Percentiles rank a stretch among this genome's conserved stretches.
phyloP scores from a whole-genome alignment of 2,888 invertebrate species.

The Scelioninae gen. 1 region DNA sequence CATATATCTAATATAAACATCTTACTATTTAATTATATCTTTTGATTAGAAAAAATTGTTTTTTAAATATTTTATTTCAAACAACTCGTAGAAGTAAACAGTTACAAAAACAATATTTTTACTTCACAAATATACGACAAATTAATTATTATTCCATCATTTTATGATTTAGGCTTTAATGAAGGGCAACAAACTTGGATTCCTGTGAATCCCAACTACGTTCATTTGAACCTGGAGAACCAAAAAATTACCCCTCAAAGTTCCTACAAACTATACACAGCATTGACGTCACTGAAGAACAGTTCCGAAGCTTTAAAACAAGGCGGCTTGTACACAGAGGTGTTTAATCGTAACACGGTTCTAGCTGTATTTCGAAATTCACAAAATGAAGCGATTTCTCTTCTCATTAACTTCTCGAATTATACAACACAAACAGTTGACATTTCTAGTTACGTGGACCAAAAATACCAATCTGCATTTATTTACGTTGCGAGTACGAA shows the following conservation, averaged over 20 bases:
- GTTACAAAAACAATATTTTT: too few species aligned
- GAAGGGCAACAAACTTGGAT: conserved; percentile 88
- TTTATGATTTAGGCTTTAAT: conserved; percentile 72
- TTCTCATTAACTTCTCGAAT: conserved; percentile 84
- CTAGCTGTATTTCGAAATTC: conserved; percentile 69
- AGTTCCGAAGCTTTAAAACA: conserved; percentile 82
- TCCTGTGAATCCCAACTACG: conserved; percentile 88
- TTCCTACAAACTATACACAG: conserved; percentile 87
- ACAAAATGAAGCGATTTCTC: conserved; percentile 54
- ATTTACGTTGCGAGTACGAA: conserved; percentile 84
- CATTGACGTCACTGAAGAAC: conserved; percentile 85
- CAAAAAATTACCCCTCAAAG: conserved; percentile 85
- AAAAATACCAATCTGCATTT: conserved; percentile 84
- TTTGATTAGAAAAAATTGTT: too few species aligned
- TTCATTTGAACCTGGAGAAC: conserved; percentile 86
- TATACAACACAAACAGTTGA: conserved; percentile 85
- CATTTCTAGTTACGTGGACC: conserved; percentile 85
- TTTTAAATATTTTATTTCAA: too few species aligned
- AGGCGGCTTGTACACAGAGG: conserved; percentile 86
- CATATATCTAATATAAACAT: too few species aligned
- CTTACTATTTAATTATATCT: too few species aligned
- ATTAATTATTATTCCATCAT: too few species aligned
- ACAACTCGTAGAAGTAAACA: too few species aligned
- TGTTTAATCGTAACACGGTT: conserved; percentile 84
- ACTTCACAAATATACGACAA: too few species aligned